A percentile compares a stretch with the other conserved stretches of the same genome.
Evolutionary conservation across 1,140 invertebrate species (phyloP).

Genomic region (Dermatophagoides farinae): DNA sequence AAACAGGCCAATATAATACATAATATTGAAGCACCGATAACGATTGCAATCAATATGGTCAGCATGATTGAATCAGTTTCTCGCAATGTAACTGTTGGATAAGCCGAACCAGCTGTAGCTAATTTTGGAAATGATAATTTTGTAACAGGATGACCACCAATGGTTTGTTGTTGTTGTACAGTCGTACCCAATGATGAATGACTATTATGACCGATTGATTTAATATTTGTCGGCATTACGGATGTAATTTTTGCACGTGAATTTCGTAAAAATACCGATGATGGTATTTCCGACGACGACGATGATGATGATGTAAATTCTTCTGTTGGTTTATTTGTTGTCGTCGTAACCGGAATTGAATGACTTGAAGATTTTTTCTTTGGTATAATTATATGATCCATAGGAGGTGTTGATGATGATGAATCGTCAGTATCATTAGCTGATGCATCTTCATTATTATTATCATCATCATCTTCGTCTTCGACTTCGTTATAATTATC

Average conservation of each 20-base stretch:
- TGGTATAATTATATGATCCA: neutral
- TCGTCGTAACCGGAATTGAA: neutral
- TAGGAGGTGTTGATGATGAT: neutral
- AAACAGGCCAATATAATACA: constrained; percentile 4
- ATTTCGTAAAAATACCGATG: constrained; percentile 2
- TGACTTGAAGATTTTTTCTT: neutral
- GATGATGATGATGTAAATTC: no score
- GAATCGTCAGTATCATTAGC: neutral
- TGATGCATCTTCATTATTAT: no score
- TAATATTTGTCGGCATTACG: no score
- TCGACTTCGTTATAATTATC: no score
- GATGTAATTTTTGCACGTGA: constrained; percentile 2
- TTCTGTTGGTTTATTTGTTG: neutral
- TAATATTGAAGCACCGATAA: constrained; percentile 3
- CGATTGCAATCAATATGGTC: constrained; percentile 10
- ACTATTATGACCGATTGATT: no score
- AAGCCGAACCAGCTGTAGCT: neutral
- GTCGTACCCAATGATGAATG: no score
- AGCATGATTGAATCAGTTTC: constrained; percentile 6
- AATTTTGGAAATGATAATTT: neutral
- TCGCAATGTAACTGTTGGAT: neutral
- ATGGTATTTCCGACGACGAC: neutral
- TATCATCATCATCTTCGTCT: no score
- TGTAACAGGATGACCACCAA: no score
- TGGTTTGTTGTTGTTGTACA: no score